Evolutionary conservation across 2,797 vertebrate species (phyloP).

Genomic region (Thripadectes ignobilis): DNA sequence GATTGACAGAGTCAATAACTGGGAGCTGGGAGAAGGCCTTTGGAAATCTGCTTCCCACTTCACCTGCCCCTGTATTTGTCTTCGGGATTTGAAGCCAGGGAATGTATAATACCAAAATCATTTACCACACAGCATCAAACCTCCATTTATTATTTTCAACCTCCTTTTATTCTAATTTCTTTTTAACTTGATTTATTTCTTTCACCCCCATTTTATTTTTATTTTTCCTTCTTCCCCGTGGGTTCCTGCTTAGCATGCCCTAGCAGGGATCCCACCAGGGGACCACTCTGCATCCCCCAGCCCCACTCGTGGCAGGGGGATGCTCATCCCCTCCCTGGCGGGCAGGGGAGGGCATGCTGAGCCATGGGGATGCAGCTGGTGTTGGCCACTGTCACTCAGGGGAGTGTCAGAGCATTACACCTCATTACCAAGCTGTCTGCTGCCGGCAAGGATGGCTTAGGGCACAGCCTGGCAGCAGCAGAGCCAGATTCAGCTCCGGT

Average conservation of each 20-base stretch:
- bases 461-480: conserved; percentile 13
- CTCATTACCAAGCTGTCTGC: conserved; percentile 73
- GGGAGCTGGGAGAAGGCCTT: background rate
- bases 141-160: background rate
- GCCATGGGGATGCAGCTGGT: background rate
- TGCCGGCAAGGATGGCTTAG: conserved; percentile 55
- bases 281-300: background rate
- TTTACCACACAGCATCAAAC: background rate
- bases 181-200: background rate
- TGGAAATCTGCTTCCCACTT: conserved; percentile 24
- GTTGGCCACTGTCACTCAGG: conserved; percentile 59
- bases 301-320: background rate
- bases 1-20: conserved; percentile 41
- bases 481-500: background rate
- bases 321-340: background rate
- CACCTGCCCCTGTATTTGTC: conserved; percentile 13
- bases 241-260: background rate
- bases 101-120: background rate
- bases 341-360: conserved; percentile 13
- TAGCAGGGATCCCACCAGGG: background rate
- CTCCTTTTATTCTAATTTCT: background rate
- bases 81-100: background rate
- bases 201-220: background rate
- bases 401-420: conserved; percentile 42
- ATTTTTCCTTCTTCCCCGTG: background rate